Conservation (phyloP, 2,888 invertebrate species). For the Heteropelma amictum region DNA sequence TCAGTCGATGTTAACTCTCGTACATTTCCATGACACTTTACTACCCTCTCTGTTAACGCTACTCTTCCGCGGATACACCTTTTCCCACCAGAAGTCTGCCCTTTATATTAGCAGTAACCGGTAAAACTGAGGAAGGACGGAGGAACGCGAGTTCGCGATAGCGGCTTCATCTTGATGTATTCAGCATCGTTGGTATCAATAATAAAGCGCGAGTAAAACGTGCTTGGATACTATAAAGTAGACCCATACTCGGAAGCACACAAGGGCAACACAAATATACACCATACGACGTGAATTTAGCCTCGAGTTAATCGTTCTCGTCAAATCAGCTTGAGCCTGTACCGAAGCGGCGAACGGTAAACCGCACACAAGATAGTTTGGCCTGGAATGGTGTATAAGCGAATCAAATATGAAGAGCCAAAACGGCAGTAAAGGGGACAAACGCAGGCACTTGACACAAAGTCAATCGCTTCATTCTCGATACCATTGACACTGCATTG, state of each 20-base stretch:
- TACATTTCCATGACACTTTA: slow-evolving; percentile 41
- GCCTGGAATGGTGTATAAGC: slow-evolving; percentile 9
- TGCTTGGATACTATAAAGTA: neutral
- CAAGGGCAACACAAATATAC: neutral
- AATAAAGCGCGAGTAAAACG: slow-evolving; percentile 38
- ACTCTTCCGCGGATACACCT: slow-evolving; percentile 32
- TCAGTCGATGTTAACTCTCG: slow-evolving; percentile 31
- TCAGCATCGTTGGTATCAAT: slow-evolving; percentile 43
- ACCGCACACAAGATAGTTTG: slow-evolving; percentile 48
- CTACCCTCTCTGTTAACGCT: slow-evolving; percentile 45
- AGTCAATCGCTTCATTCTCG: slow-evolving; percentile 30
- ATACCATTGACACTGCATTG: slow-evolving; percentile 10
- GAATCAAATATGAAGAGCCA: slow-evolving; percentile 44
- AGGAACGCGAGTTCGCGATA: neutral
- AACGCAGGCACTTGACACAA: slow-evolving; percentile 28
- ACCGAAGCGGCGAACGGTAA: slow-evolving; percentile 41
- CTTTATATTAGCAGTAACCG: slow-evolving; percentile 31
- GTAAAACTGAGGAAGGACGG: neutral
- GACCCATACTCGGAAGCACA: neutral
- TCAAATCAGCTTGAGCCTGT: slow-evolving; percentile 39
- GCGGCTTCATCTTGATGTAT: neutral
- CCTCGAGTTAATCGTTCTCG: slow-evolving; percentile 46
- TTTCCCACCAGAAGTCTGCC: slow-evolving; percentile 6
- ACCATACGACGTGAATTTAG: neutral
- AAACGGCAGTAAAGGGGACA: neutral